These are phyloP conservation scores for Toxotes chatareus DNA, from an alignment of 2,113 vertebrate genomes.

Conservation along the genomic window DNA sequence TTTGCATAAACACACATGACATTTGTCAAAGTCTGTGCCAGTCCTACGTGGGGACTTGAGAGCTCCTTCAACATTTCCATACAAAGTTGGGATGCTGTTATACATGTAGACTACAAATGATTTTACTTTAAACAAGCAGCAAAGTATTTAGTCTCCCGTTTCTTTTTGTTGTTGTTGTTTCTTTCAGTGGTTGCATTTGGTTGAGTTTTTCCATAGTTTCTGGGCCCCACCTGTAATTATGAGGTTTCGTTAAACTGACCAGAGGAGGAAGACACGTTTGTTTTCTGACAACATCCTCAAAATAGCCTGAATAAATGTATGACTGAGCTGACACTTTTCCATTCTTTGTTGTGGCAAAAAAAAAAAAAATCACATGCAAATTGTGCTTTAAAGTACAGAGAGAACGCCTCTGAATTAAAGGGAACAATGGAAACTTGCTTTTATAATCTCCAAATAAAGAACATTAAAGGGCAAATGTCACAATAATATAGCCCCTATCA, in stretches of 20 bases:
- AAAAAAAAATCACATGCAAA: conserved; percentile 17
- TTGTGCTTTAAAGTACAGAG: background rate
- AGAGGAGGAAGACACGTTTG: conserved; percentile 68
- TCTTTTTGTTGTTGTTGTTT: conserved; percentile 33
- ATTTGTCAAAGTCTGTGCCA: conserved; percentile 32
- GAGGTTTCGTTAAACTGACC: conserved; percentile 66
- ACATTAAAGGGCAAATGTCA: background rate
- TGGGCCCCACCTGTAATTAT: conserved; percentile 65
- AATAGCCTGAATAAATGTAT: conserved; percentile 57
- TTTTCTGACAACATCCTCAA: conserved; percentile 59
- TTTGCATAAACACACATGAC: conserved; percentile 27
- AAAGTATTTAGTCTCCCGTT: conserved; percentile 7
- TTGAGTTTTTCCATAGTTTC: conserved; percentile 32
- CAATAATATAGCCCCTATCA: background rate
- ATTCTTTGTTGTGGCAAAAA: conserved; percentile 3
- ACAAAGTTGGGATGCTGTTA: background rate
- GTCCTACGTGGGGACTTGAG: conserved; percentile 15
- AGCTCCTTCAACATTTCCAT: conserved; percentile 1
- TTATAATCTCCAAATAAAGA: background rate
- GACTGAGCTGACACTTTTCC: conserved; percentile 61
- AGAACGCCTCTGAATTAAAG: background rate
- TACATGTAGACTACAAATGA: background rate
- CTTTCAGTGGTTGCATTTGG: conserved; percentile 22
- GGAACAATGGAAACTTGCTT: background rate
- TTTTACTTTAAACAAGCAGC: conserved; percentile 33